These are phyloP conservation scores for Phaenicophaeus curvirostris DNA, from an alignment of 2,797 vertebrate genomes.

Conservation along the genomic window DNA sequence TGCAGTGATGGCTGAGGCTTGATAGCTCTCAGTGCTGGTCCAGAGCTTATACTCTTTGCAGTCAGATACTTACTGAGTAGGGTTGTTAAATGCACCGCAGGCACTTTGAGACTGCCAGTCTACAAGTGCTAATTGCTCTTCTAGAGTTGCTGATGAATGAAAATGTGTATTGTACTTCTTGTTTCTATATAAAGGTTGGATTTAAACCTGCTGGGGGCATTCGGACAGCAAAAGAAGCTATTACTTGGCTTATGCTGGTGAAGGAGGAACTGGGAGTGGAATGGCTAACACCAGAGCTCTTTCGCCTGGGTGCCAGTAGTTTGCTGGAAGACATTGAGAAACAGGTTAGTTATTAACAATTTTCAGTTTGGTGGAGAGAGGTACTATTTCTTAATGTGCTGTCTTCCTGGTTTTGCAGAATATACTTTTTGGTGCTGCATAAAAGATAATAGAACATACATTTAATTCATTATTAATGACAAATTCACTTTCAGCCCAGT, in stretches of 20 bases:
- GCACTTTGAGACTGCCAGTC: background rate
- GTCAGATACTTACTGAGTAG: background rate
- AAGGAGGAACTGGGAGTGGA: slow-evolving; percentile 91
- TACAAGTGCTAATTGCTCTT: background rate
- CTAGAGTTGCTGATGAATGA: background rate
- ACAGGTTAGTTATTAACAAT: slow-evolving; percentile 81
- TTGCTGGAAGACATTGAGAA: slow-evolving; percentile 92
- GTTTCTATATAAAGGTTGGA: slow-evolving; percentile 81
- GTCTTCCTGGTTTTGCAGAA: background rate
- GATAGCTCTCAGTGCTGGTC: background rate
- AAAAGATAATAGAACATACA: background rate
- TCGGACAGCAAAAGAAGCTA: slow-evolving; percentile 87
- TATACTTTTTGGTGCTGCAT: background rate
- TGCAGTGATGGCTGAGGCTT: background rate
- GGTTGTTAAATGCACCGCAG: background rate
- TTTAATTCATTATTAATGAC: background rate
- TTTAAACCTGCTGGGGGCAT: slow-evolving; percentile 98
- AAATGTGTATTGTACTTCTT: background rate
- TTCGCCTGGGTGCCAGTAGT: slow-evolving; percentile 92
- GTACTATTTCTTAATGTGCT: background rate
- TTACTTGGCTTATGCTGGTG: slow-evolving; percentile 90
- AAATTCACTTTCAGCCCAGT: background rate
- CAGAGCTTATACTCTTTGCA: background rate
- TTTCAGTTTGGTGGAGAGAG: background rate
- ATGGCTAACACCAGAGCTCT: slow-evolving; percentile 89